Evolutionary conservation across 2,113 vertebrate genomes (phyloP), one percentile per base, ranked within the genome.

Genomic region (Dolichallabes microphthalmus): DNA sequence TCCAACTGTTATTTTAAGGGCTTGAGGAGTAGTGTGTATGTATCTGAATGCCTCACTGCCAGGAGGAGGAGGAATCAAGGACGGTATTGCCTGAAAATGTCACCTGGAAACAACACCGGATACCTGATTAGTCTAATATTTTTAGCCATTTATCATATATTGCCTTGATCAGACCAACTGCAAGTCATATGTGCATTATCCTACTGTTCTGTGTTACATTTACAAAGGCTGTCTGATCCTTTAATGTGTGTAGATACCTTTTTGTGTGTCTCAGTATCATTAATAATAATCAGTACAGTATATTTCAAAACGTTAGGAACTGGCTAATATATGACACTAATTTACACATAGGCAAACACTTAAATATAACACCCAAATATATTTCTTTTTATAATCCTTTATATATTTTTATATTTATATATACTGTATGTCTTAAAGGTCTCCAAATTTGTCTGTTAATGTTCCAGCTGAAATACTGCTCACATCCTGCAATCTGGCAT

Each of bases 1-100:
- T 69, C 30, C 66, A 69, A 69, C 66, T 69, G 66, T 69, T 69
- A 35, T 69, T 35, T 71, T 71, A 71, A 71, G 19, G 19, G 19
- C 5, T 71, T 71, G 68, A 39, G 68, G 32, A 22, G 1, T 71
- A 3, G 7, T 19, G 30, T 35, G 32, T 39, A 1, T 71, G 32
- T 39, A 71, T 69, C 30, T 71, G 68, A 71, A 12, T 71, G 32
- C 9, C 32, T 32, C 27, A 68, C 25, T 63, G 61, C n/a, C 25
- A 63, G 61, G 5, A 71, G 39, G 32, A 71, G 32, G 68, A 71
- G 20, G 19, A 71, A 22, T 71, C 17, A 11, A 20, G 68, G 22
- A 71, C 17, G 39, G 9, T 71, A 39, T 11, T 71, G 35, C 35
- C 17, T 69, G 15, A 35, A 71, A 22, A 71, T 71, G 2, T 71